Base-by-base conservation (phyloP, 2,888 invertebrate species). In the Polydrusus cervinus region DNA sequence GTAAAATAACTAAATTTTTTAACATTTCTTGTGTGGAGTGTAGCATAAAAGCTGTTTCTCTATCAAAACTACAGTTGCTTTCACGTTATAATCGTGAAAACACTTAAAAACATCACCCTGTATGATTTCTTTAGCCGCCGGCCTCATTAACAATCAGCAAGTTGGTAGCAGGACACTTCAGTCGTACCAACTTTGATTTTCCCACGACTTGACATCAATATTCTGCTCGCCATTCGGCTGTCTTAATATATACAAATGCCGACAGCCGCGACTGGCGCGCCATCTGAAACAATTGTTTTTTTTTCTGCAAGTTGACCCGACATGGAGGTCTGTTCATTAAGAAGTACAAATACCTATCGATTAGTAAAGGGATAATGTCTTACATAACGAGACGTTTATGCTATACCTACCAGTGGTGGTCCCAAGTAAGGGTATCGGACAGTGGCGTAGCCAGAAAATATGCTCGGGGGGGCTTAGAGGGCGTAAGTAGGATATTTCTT, bases 121-220 rank as follows among this genome's bases (percentile, higher is more conserved):
- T 67, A 66, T 43, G 20, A 45, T 71, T 62, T 25, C 25, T 8
- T 16, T 25, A 38, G 62, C 64, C 55, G 30, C 62, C 49, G 34
- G 47, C 49, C 20, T 61, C 75, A 71, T 75, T 67, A 68, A 76
- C 68, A 67, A 70, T 38, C n/a, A n/a, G 51, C 53, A 25, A 64
- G 72, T 61, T 68, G 47, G 16, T 16, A 47, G 16, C 6, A 47
- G 16, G 13, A 47, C 47, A 47, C 16, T 9, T 47, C n/a, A n/a
- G 40, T 62, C 34, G 8, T 57, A 57, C 30, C 61, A 49, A 62
- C 55, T 72, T 71, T 74, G 71, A 79, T 75, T 79, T 71, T 80
- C 80, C 80, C 80, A 80, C 80, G 80, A 77, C 74, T 49, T 53
- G 66, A 67, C 73, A 77, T 78, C 78, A 77, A 67, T 62, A 78